Base-by-base conservation (phyloP, 1,140 invertebrate species). In the Camponotus floridanus region DNA sequence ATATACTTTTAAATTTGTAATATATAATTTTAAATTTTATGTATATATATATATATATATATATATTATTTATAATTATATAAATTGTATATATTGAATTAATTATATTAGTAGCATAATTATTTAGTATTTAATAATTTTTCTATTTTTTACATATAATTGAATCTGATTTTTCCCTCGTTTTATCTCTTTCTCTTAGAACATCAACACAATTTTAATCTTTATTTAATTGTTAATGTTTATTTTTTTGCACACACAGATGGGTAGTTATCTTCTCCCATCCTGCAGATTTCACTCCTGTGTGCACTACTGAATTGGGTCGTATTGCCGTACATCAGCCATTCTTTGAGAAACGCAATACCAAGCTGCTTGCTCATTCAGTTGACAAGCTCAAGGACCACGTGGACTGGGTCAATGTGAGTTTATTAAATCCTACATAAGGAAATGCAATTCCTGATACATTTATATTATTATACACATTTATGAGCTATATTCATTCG, bases 231-330 rank as follows among this genome's bases (percentile, higher is more conserved):
- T 21, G 3, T 57, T 79, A 45, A 79, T 6, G 11, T 76, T 42
- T 45, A 36, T 62, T 11, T 2, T 18, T 85, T 92, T n/a, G n/a
- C n/a, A n/a, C n/a, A n/a, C n/a, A 0, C 90, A 98, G 98, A 70
- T 99, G 98, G 98, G 97, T 97, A 1, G 97, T 99, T 65, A 91
- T 99, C 2, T 99, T 99, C 94, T 99, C 98, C 1, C 98, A 99
- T 94, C 98, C 98, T 1, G 97, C 98, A 26, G 98, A 99, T 93
- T 99, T 98, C 93, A 99, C 98, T 0, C 98, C 98, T 18, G 98
- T 99, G 0, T 99, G 98, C 93, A 99, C 98, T 11, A 99, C 98
- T 0, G 98, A 99, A 94, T 94, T 99, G 83, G 98, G 97, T 8
- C 94, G 97, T 59, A 96, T 98, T 68, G 97, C 97, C 3, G 96